These are phyloP conservation scores for Nesogale talazaci DNA, from an alignment of 2,113 vertebrate species.

Conservation along the genomic window DNA sequence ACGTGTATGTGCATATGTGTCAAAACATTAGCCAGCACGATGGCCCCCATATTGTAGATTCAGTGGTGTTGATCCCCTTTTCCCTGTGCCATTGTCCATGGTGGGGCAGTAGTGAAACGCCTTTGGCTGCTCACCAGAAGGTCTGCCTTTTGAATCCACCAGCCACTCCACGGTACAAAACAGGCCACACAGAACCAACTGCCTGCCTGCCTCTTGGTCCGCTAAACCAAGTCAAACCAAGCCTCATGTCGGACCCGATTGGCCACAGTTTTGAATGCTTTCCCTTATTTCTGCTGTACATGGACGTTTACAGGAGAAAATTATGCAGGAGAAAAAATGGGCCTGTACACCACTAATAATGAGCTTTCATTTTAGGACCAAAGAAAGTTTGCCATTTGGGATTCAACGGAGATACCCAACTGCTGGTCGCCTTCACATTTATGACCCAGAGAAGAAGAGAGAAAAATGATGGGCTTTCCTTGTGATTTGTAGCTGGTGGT, in stretches of 20 bases:
- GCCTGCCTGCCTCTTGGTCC: not conserved
- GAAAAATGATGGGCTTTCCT: not conserved
- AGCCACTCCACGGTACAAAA: not conserved
- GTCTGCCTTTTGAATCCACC: not conserved
- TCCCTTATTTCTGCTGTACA: not conserved
- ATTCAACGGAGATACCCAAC: not conserved
- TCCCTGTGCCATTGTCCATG: not conserved
- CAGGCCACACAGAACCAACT: not conserved
- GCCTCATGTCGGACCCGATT: not conserved
- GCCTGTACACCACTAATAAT: too few relatives aligned
- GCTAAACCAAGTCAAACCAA: not conserved
- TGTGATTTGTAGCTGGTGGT: not conserved
- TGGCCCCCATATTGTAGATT: not conserved
- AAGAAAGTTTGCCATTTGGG: not conserved
- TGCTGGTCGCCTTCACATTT: not conserved
- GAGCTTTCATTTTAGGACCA: not conserved
- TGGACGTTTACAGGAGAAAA: not conserved
- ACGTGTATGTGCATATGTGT: too few relatives aligned
- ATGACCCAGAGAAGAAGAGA: not conserved
- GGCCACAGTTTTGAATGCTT: not conserved
- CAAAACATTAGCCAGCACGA: not conserved
- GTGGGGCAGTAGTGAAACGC: not conserved
- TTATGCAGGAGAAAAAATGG: too few relatives aligned
- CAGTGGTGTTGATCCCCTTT: not conserved
- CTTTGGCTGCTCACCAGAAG: not conserved